Conservation (phyloP, 2,113 vertebrate species). For the Cheilinus undulatus region DNA sequence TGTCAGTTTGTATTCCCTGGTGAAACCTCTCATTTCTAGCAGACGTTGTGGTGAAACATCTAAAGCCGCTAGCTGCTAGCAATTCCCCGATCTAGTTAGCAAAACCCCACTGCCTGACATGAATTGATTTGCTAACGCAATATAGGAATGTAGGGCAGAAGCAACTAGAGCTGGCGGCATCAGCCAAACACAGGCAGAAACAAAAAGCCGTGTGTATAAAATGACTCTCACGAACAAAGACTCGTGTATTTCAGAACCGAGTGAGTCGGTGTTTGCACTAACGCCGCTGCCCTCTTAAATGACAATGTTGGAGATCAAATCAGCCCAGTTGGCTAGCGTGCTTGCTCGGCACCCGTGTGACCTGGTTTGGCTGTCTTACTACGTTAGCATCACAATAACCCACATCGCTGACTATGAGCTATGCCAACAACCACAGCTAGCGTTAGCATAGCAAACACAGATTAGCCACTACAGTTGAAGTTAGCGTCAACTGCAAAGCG, state of each 20-base stretch:
- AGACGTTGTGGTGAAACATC: neutral
- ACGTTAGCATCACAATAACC: slow-evolving; percentile 81
- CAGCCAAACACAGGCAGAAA: neutral
- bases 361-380: slow-evolving; percentile 70
- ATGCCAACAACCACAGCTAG: slow-evolving; percentile 43
- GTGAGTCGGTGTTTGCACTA: neutral
- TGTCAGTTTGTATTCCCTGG: neutral
- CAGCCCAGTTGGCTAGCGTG: slow-evolving; percentile 23
- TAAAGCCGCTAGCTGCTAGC: neutral
- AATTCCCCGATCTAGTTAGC: neutral
- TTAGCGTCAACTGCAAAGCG: too few species aligned
- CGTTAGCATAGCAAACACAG: slow-evolving; percentile 63
- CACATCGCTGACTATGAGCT: slow-evolving; percentile 44
- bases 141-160: slow-evolving; percentile 15
- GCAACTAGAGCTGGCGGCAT: slow-evolving; percentile 2
- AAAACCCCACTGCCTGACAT: neutral
- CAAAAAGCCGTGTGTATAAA: slow-evolving; percentile 21
- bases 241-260: neutral
- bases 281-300: slow-evolving; percentile 16
- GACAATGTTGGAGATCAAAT: slow-evolving; percentile 35
- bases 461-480: slow-evolving; percentile 25
- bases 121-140: slow-evolving; percentile 32
- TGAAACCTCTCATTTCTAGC: neutral
- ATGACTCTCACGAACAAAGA: slow-evolving; percentile 52
- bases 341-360: slow-evolving; percentile 55